Base-by-base conservation (phyloP, 1,140 invertebrate species). In the Pseudomyrmex flavicornis region DNA sequence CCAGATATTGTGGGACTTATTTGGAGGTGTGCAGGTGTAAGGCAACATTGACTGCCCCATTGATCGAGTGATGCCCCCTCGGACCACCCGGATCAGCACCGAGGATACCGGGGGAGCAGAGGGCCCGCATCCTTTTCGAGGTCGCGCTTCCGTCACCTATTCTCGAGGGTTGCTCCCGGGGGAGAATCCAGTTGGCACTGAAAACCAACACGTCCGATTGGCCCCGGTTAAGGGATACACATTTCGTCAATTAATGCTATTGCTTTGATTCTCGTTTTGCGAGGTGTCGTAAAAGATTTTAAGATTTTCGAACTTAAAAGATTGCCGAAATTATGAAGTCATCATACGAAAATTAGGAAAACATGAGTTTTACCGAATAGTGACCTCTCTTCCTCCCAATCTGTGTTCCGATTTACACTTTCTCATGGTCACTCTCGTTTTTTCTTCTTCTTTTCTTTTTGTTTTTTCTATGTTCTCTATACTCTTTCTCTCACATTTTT, bases 171-270 rank as follows among this genome's bases (percentile, higher is more conserved):
- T 86, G 87, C 76, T 76, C 85, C 85, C 75, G 76, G 73, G 76
- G 87, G 20, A 66, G 70, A 75, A 62, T 89, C 87, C 88, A 82
- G 94, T 95, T 61, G 95, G 95, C 91, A 95, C 95, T 95, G 93
- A 87, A 89, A 95, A 89, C 84, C 90, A 85, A 88, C 90, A 91
- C 86, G 90, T 86, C 85, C 85, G 62, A 91, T 91, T 91, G 90
- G 87, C 89, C 89, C 89, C 89, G 85, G 54, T 84, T 79, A 83
- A 74, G 82, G 73, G 58, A 86, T 72, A 86, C 50, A 82, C 46
- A 87, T 46, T 82, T 72, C 75, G 63, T 79, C 82, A 46, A 46
- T 79, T 80, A 80, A 58, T 52, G 35, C 66, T 72, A 80, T 80
- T 20, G 52, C 54, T 69, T 69, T 58, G 26, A 44, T 48, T 77